Evolutionary conservation across 2,888 invertebrate genomes (phyloP).

Genomic region (Apocheima hispidaria): DNA sequence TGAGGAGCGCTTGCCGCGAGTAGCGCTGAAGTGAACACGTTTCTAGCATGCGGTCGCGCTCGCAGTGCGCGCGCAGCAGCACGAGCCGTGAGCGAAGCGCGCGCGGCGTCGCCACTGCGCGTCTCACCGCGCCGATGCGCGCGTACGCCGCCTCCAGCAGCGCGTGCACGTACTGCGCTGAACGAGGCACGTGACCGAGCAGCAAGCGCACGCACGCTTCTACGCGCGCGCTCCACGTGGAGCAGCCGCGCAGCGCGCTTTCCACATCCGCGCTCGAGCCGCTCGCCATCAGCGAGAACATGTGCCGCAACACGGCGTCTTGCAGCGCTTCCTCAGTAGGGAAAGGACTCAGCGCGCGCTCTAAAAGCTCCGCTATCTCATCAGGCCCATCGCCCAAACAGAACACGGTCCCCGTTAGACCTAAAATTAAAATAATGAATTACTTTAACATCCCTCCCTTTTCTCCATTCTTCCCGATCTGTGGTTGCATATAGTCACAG

Average conservation of each 20-base stretch:
- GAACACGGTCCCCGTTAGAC: slow-evolving; percentile 60
- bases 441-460: no score
- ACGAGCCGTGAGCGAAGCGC: slow-evolving; percentile 54
- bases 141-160: slow-evolving; percentile 57
- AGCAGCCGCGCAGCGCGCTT: slow-evolving; percentile 27
- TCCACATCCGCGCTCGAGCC: slow-evolving; percentile 38
- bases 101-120: slow-evolving; percentile 38
- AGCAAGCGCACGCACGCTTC: slow-evolving; percentile 54
- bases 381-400: slow-evolving; percentile 63
- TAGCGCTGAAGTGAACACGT: slow-evolving; percentile 38
- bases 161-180: slow-evolving; percentile 62
- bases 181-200: slow-evolving; percentile 59
- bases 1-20: slow-evolving; percentile 48
- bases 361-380: slow-evolving; percentile 52
- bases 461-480: no score
- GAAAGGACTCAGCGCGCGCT: slow-evolving; percentile 50
- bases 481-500: no score
- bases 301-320: slow-evolving; percentile 58
- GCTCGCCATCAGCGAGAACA: slow-evolving; percentile 57
- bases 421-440: not conserved
- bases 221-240: slow-evolving; percentile 52
- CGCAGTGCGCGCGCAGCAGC: slow-evolving; percentile 48
- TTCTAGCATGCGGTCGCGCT: slow-evolving; percentile 7
- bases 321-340: slow-evolving; percentile 57
- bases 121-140: slow-evolving; percentile 46